Conservation (phyloP, 2,113 vertebrate genomes). For the Cochlearius cochlearius region DNA sequence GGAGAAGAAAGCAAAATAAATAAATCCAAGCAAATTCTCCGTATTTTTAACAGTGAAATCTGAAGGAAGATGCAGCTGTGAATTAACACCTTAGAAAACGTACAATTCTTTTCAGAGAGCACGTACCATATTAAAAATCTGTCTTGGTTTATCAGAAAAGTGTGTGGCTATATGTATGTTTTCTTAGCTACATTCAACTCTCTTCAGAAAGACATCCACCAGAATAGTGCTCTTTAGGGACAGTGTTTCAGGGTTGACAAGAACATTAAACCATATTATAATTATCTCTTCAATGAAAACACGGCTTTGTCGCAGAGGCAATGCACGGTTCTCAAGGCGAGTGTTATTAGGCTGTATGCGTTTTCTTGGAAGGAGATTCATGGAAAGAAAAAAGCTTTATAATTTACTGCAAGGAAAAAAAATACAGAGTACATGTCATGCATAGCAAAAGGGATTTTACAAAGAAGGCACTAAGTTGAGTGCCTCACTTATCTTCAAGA, state of each 20-base stretch:
- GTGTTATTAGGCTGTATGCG: slow-evolving; percentile 57
- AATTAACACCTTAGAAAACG: background rate
- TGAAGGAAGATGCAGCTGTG: background rate
- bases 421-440: slow-evolving; percentile 57
- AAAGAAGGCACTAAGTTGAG: slow-evolving; percentile 64
- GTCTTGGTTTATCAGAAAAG: background rate
- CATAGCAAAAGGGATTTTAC: slow-evolving; percentile 67
- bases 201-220: slow-evolving; percentile 45
- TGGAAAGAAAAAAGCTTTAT: slow-evolving; percentile 65
- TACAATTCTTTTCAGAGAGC: background rate
- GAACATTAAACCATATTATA: slow-evolving; percentile 69
- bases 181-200: slow-evolving; percentile 38
- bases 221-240: slow-evolving; percentile 55
- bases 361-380: slow-evolving; percentile 61
- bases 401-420: slow-evolving; percentile 54
- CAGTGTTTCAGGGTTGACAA: slow-evolving; percentile 59
- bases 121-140: background rate
- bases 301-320: slow-evolving; percentile 43
- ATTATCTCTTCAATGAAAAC: slow-evolving; percentile 67
- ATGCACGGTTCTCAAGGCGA: slow-evolving; percentile 31
- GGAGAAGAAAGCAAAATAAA: background rate
- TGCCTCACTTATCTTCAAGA: slow-evolving; percentile 59
- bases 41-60: background rate
- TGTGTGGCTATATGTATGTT: background rate
- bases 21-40: background rate